A percentile compares a stretch with the other conserved stretches of the same genome.
phyloP scores from a whole-genome alignment of 2,888 invertebrate genomes.

The Noctua janthina region DNA sequence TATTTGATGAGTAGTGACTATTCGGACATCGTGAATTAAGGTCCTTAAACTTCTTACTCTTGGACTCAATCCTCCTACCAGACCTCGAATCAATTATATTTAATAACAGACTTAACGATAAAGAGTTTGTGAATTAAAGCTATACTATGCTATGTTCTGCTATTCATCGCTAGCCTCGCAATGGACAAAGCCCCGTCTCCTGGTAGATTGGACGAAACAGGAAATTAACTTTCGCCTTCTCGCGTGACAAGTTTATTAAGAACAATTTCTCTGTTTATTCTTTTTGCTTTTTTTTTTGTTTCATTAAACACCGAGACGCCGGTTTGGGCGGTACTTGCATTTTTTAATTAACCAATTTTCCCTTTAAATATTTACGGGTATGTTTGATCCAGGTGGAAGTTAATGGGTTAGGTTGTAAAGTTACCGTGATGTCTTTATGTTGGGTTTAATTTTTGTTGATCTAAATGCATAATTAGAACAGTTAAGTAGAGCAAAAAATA shows the following conservation, averaged over 20 bases:
- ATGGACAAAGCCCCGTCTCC: conserved; percentile 55
- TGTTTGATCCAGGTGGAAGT: conserved; percentile 47
- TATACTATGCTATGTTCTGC: neutral
- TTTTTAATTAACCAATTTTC: conserved; percentile 69
- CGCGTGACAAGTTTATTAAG: conserved; percentile 89
- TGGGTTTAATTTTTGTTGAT: conserved; percentile 9
- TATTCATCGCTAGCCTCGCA: conserved; percentile 47
- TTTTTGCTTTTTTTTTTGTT: conserved; percentile 79
- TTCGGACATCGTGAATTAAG: no score
- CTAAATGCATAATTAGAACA: conserved; percentile 1
- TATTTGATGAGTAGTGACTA: no score
- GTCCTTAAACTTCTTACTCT: no score
- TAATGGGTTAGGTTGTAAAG: conserved; percentile 54
- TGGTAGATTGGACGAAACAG: conserved; percentile 84
- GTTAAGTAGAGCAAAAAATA: neutral
- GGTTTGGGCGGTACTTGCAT: conserved; percentile 63
- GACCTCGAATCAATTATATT: neutral
- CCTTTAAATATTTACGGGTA: conserved; percentile 47
- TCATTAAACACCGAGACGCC: conserved; percentile 73
- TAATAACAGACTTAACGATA: neutral
- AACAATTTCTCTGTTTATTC: conserved; percentile 83
- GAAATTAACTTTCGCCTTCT: conserved; percentile 88
- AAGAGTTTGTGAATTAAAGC: conserved; percentile 13
- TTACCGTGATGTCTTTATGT: conserved; percentile 46
- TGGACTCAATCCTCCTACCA: neutral